A percentile compares a stretch with the other conserved stretches of the same genome.
These are phyloP conservation scores for Arnoldichthys spilopterus DNA, from an alignment of 2,797 vertebrate species.

Conservation along the genomic window DNA sequence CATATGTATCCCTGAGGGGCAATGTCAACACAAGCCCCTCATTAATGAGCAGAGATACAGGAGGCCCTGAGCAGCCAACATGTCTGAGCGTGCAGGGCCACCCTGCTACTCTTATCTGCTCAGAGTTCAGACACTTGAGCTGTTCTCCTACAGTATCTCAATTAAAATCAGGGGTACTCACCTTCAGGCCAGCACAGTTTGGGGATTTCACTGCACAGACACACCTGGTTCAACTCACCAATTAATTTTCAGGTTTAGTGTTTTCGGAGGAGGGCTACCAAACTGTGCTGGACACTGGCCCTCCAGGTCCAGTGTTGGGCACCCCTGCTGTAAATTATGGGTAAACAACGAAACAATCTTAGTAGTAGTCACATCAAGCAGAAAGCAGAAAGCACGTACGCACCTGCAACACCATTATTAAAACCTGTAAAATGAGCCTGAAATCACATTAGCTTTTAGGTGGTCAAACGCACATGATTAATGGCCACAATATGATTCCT, in stretches of 20 bases:
- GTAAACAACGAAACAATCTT: slow-evolving; percentile 1
- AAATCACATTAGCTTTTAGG: slow-evolving; percentile 35
- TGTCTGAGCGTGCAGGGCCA: not conserved
- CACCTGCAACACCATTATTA: slow-evolving; percentile 1
- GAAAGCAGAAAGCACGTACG: slow-evolving; percentile 15
- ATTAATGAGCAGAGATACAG: slow-evolving; percentile 14
- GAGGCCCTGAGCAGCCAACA: slow-evolving; percentile 14
- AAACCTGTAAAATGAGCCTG: slow-evolving; percentile 23
- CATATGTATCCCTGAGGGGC: not conserved
- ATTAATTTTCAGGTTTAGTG: no score
- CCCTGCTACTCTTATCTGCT: slow-evolving; percentile 5
- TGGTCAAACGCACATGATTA: slow-evolving; percentile 42
- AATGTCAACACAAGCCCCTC: slow-evolving; percentile 19
- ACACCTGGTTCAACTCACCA: no score
- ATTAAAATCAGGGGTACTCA: not conserved
- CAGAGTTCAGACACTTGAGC: slow-evolving; percentile 14
- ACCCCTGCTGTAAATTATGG: slow-evolving; percentile 18
- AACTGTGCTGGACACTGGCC: no score
- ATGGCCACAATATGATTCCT: slow-evolving; percentile 42
- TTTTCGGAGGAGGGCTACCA: no score
- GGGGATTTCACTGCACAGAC: no score
- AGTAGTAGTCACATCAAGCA: slow-evolving; percentile 17
- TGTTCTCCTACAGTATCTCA: slow-evolving; percentile 10
- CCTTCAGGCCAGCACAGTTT: no score
- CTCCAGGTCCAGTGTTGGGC: no score